Conservation (phyloP, 1,140 invertebrate species). For the Arctopsyche grandis region DNA sequence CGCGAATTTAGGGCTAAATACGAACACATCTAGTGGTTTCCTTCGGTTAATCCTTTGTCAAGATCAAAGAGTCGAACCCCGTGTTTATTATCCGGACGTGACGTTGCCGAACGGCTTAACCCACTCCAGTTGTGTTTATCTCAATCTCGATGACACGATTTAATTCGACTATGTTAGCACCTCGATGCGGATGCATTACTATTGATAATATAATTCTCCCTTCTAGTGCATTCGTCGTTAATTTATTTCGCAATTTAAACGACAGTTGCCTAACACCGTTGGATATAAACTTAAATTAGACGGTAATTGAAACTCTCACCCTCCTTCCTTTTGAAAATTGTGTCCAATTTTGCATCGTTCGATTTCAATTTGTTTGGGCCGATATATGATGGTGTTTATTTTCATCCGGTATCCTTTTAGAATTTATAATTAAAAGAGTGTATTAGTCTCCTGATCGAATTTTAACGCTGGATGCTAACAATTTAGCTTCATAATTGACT, state of each 20-base stretch:
- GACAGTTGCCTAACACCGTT: constrained; percentile 45
- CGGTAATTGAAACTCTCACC: constrained; percentile 44
- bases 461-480: neutral
- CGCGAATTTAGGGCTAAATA: neutral
- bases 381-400: neutral
- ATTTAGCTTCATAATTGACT: constrained; percentile 51
- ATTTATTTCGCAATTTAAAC: constrained; percentile 51
- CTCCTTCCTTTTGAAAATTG: neutral
- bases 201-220: neutral
- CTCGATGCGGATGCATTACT: too few relatives aligned
- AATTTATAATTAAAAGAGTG: neutral
- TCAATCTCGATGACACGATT: too few relatives aligned
- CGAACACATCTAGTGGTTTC: neutral
- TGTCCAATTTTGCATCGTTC: neutral
- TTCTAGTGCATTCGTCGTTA: neutral
- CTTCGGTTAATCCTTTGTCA: neutral
- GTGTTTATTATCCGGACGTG: too few relatives aligned
- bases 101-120: too few relatives aligned
- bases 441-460: constrained; percentile 1
- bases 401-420: neutral
- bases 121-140: too few relatives aligned
- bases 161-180: too few relatives aligned
- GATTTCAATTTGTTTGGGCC: neutral
- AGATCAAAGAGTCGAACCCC: constrained; percentile 17
- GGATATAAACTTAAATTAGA: constrained; percentile 51